Evolutionary conservation across 2,113 vertebrate genomes (phyloP).

Genomic region (Madoqua kirkii): DNA sequence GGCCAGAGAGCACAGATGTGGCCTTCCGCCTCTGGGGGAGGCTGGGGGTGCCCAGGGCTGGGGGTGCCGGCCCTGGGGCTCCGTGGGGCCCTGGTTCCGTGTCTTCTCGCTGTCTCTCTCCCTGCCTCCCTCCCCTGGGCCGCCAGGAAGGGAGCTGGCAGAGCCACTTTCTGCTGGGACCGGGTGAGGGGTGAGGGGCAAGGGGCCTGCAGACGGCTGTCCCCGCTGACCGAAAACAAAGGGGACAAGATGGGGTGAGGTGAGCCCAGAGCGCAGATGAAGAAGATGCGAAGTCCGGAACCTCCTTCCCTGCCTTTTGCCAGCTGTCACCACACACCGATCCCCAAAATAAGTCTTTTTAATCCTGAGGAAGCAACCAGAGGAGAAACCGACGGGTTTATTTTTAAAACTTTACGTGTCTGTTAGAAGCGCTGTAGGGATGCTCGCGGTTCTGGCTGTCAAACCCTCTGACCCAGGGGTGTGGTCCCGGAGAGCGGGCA

Average conservation of each 20-base stretch:
- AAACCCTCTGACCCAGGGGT: not conserved
- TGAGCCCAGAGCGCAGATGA: not conserved
- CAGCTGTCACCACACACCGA: not conserved
- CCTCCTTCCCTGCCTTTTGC: not conserved
- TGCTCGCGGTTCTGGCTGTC: not conserved
- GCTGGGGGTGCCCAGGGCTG: accelerated
- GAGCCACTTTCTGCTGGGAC: not conserved
- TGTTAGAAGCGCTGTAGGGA: not conserved
- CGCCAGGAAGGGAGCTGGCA: not conserved
- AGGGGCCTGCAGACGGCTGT: not conserved
- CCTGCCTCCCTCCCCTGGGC: too few relatives aligned
- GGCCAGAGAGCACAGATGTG: not conserved
- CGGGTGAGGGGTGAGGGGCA: too few relatives aligned
- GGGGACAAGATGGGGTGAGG: not conserved
- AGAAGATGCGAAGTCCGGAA: not conserved
- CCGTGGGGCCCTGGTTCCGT: not conserved
- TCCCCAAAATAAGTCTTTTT: not conserved
- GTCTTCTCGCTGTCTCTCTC: not conserved
- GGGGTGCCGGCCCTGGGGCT: not conserved
- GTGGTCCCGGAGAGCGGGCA: not conserved
- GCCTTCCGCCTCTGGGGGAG: not conserved
- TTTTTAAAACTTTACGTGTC: not conserved
- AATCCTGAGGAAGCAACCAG: not conserved
- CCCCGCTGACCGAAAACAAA: not conserved
- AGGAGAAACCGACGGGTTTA: not conserved